A percentile compares a stretch with the other conserved stretches of the same genome.
These are phyloP conservation scores for Osmerus mordax DNA, from an alignment of 2,113 vertebrate genomes.

Conservation along the genomic window DNA sequence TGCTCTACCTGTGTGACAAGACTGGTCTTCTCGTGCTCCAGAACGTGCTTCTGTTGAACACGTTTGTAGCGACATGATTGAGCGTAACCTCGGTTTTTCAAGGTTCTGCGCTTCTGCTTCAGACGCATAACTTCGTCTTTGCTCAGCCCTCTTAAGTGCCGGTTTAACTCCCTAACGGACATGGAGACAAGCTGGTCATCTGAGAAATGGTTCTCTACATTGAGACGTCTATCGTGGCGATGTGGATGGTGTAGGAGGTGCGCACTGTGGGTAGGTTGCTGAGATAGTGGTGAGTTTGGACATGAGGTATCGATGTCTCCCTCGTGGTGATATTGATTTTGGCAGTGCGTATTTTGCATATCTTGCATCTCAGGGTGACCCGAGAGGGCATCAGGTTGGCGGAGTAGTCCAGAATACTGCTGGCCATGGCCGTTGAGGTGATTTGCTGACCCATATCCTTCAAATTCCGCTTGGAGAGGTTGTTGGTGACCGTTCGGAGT, in stretches of 20 bases:
- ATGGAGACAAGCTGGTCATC: constrained; percentile 98
- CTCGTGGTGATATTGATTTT: constrained; percentile 77
- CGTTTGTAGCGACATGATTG: constrained; percentile 97
- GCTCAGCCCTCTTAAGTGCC: constrained; percentile 88
- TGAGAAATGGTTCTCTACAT: constrained; percentile 83
- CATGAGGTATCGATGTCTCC: constrained; percentile 74
- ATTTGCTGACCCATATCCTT: constrained; percentile 58
- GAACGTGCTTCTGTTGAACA: constrained; percentile 92
- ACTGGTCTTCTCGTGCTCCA: constrained; percentile 95
- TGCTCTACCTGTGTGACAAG: constrained; percentile 92
- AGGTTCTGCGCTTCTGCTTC: constrained; percentile 96
- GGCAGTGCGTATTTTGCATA: constrained; percentile 52
- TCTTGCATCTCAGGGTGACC: constrained; percentile 75
- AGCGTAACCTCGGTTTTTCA: constrained; percentile 96
- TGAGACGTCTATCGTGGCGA: constrained; percentile 63
- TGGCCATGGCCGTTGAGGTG: constrained; percentile 67
- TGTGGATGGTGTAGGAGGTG: constrained; percentile 75
- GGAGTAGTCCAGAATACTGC: constrained; percentile 62
- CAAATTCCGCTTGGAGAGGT: constrained; percentile 77
- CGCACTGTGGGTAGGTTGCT: constrained; percentile 63
- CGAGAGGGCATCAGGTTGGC: constrained; percentile 70
- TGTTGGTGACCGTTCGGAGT: constrained; percentile 84
- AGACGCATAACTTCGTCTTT: constrained; percentile 96
- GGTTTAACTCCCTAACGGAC: constrained; percentile 94
- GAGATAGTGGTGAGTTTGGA: constrained; percentile 67